Conservation (phyloP, 2,797 vertebrate genomes). For the Coregonus ussuriensis region DNA sequence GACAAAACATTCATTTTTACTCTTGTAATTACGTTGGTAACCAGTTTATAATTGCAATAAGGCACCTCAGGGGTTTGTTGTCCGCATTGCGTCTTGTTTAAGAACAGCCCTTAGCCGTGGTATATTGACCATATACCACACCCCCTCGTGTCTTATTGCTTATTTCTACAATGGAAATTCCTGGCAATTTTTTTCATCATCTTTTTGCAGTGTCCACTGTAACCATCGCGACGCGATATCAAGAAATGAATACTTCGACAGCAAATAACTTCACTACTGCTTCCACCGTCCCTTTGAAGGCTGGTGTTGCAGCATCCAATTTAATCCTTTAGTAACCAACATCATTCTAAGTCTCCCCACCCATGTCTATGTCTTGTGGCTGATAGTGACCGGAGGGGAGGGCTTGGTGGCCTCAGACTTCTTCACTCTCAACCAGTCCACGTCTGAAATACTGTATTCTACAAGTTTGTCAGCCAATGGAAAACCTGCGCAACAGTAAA, state of each 20-base stretch:
- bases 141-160: too few relatives aligned
- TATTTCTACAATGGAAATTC: too few relatives aligned
- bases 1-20: too few relatives aligned
- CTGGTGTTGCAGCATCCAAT: neutral
- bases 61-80: too few relatives aligned
- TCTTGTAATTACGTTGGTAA: too few relatives aligned
- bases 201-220: too few relatives aligned
- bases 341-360: neutral
- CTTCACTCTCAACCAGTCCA: constrained; percentile 29
- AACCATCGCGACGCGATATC: neutral
- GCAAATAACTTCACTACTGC: neutral
- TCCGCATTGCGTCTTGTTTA: too few relatives aligned
- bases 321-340: neutral
- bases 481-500: neutral
- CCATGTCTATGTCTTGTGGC: constrained; percentile 26
- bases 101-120: too few relatives aligned
- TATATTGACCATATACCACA: too few relatives aligned
- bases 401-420: constrained; percentile 20
- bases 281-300: neutral
- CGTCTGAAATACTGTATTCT: constrained; percentile 18
- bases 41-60: too few relatives aligned
- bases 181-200: too few relatives aligned
- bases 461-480: neutral
- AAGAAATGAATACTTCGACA: neutral
- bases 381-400: constrained; percentile 6